Conservation (phyloP, 2,888 invertebrate genomes). For the Brachylomia viminalis region DNA sequence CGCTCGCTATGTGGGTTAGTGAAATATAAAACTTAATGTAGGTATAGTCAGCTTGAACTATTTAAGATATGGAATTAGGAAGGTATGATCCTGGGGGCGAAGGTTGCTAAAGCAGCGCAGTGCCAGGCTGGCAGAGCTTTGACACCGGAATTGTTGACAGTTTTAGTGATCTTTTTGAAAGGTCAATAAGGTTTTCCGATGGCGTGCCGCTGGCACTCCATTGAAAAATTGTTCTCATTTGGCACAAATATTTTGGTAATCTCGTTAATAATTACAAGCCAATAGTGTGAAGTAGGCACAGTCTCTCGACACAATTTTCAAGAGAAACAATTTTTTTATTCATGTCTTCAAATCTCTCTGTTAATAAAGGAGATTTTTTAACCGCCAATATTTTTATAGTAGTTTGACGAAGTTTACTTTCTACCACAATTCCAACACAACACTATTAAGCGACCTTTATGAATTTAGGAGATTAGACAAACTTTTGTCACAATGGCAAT, state of each 20-base stretch:
- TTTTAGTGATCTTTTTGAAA: not conserved
- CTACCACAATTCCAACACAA: not conserved
- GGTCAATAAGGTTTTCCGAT: not conserved
- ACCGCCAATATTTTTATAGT: not conserved
- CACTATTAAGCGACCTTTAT: not conserved
- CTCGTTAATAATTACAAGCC: not conserved
- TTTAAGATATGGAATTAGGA: not conserved
- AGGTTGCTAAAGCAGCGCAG: not conserved
- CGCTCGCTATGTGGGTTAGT: slow-evolving; percentile 17
- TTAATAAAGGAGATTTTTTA: not conserved
- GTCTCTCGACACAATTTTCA: not conserved
- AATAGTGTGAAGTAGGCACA: not conserved
- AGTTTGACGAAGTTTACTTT: not conserved
- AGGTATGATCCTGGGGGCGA: not conserved
- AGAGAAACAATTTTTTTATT: not conserved
- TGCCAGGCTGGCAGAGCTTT: not conserved
- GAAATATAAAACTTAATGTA: not conserved
- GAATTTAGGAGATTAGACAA: not conserved
- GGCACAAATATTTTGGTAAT: not conserved
- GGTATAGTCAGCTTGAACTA: not conserved
- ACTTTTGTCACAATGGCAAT: not conserved
- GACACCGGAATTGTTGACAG: not conserved
- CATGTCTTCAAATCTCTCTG: not conserved
- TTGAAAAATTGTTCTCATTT: not conserved
- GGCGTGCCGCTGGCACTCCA: not conserved